phyloP scores from a whole-genome alignment of 2,888 invertebrate genomes.

The Carabus problematicus region DNA sequence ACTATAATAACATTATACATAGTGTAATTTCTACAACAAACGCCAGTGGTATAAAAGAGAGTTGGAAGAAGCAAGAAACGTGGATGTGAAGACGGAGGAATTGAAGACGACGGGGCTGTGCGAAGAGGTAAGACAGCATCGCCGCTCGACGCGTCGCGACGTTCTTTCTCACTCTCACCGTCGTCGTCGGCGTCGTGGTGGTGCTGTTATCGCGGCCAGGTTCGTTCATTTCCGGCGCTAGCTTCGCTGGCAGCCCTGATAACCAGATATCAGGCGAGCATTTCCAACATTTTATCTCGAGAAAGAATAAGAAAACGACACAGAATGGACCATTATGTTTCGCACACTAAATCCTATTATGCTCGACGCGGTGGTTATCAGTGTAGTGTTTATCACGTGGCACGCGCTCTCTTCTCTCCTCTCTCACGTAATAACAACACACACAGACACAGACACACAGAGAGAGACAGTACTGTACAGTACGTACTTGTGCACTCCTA shows the following conservation, averaged over 20 bases:
- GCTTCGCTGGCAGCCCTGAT: constrained; percentile 59
- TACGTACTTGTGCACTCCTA: too few species aligned
- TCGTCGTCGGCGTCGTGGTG: constrained; percentile 53
- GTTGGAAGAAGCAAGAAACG: constrained; percentile 54
- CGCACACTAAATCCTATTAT: constrained; percentile 63
- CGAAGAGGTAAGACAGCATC: constrained; percentile 55
- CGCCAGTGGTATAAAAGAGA: constrained; percentile 57
- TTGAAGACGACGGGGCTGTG: constrained; percentile 51
- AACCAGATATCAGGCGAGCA: constrained; percentile 60
- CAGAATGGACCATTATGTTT: constrained; percentile 63
- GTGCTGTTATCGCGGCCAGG: constrained; percentile 56
- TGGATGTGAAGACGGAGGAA: constrained; percentile 54
- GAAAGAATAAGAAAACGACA: constrained; percentile 62
- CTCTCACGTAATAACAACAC: constrained; percentile 22
- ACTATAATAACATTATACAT: too few species aligned
- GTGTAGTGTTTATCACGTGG: constrained; percentile 47
- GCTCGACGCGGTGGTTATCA: constrained; percentile 59
- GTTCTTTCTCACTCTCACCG: constrained; percentile 50
- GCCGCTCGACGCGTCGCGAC: constrained; percentile 47
- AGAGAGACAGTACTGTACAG: too few species aligned
- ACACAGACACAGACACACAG: not conserved
- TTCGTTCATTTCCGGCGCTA: constrained; percentile 60
- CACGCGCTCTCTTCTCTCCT: constrained; percentile 23
- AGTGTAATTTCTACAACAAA: constrained; percentile 50
- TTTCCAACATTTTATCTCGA: constrained; percentile 60